A percentile compares a stretch with the other conserved stretches of the same genome.
These are phyloP conservation scores for Panopea generosa DNA, from an alignment of 2,888 invertebrate species.

Conservation along the genomic window DNA sequence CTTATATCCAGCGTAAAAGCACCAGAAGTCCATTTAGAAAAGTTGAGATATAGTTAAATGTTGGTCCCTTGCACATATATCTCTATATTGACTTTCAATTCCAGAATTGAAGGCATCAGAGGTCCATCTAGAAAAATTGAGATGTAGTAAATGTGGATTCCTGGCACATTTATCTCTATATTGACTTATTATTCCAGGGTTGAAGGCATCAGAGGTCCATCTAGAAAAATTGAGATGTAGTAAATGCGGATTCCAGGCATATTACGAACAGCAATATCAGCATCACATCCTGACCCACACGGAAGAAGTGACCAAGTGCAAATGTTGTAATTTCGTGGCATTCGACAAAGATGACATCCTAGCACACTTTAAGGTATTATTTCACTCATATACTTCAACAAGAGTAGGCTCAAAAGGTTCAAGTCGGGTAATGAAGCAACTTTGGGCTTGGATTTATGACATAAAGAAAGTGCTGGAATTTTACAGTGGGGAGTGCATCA, in stretches of 20 bases:
- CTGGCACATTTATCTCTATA: too few species aligned
- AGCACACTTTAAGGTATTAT: slow-evolving; percentile 82
- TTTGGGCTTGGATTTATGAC: too few species aligned
- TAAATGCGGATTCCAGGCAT: slow-evolving; percentile 84
- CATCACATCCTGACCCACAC: slow-evolving; percentile 81
- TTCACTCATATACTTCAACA: background rate
- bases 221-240: slow-evolving; percentile 82
- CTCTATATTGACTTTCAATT: too few species aligned
- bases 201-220: slow-evolving; percentile 82
- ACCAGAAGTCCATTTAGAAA: slow-evolving; percentile 81
- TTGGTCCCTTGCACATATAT: slow-evolving; percentile 83
- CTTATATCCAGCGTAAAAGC: slow-evolving; percentile 85
- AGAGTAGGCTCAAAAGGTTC: too few species aligned
- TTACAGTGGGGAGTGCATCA: too few species aligned
- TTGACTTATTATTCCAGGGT: too few species aligned
- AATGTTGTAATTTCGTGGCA: slow-evolving; percentile 77
- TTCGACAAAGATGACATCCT: slow-evolving; percentile 79
- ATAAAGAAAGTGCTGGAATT: too few species aligned
- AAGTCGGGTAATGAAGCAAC: too few species aligned
- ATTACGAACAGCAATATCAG: slow-evolving; percentile 84
- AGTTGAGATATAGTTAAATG: slow-evolving; percentile 83
- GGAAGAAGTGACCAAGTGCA: slow-evolving; percentile 80
- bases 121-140: slow-evolving; percentile 80
- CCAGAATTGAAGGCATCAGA: slow-evolving; percentile 84
- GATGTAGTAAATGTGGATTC: slow-evolving; percentile 83